A percentile compares a stretch with the other conserved stretches of the same genome.
phyloP scores from a whole-genome alignment of 1,140 invertebrate genomes.

The Rhizoglyphus robini region DNA sequence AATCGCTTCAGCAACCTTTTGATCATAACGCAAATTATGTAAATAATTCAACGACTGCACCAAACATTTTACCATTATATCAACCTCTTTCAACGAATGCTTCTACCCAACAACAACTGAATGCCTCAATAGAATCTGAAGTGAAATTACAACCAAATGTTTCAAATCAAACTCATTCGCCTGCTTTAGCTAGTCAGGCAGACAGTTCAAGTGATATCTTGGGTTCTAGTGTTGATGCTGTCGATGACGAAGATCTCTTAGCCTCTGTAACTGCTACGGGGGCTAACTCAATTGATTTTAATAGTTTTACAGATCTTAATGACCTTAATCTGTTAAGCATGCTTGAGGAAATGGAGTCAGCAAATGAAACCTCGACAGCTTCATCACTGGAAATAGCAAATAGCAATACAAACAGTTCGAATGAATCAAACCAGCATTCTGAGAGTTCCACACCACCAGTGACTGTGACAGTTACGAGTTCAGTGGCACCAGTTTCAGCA shows the following conservation, averaged over 20 bases:
- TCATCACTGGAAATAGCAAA: conserved; percentile 23
- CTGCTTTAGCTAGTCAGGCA: neutral
- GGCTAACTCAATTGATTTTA: conserved; percentile 6
- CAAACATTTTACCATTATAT: neutral
- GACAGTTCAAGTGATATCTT: neutral
- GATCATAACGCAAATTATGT: neutral
- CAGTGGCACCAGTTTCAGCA: neutral
- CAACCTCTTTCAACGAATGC: neutral
- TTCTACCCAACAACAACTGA: neutral
- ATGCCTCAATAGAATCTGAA: neutral
- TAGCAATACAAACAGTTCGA: no score
- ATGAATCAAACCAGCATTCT: neutral
- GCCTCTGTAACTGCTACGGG: neutral
- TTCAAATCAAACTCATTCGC: neutral
- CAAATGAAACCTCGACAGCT: conserved; percentile 21
- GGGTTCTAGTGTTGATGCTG: neutral
- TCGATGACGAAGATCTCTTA: neutral
- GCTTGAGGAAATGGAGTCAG: conserved; percentile 1
- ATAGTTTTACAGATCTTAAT: neutral
- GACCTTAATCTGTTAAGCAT: conserved; percentile 9
- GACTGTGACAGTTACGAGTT: conserved; percentile 20
- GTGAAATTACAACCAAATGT: neutral
- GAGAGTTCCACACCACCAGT: conserved; percentile 29
- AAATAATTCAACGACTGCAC: neutral
- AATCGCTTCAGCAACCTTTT: neutral